A percentile compares a stretch with the other conserved stretches of the same genome.
phyloP scores from a whole-genome alignment of 2,888 invertebrate genomes.

The Tipula vernalis region DNA sequence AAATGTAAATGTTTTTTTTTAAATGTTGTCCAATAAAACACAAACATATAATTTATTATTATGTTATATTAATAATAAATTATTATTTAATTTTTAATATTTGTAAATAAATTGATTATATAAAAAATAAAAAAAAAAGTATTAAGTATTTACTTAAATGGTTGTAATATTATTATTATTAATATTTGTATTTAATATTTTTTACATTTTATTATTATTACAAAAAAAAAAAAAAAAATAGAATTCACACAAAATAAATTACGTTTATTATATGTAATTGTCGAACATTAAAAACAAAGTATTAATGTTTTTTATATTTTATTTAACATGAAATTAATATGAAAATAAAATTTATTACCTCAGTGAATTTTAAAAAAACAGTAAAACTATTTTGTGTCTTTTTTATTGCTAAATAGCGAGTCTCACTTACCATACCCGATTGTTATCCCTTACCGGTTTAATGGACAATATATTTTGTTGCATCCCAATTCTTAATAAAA shows the following conservation, averaged over 20 bases:
- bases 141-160: background rate
- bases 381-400: background rate
- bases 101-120: background rate
- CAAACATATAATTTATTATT: background rate
- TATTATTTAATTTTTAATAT: background rate
- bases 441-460: no score
- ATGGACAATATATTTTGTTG: no score
- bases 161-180: background rate
- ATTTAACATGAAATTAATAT: background rate
- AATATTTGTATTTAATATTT: conserved; percentile 4
- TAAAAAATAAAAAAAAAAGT: background rate
- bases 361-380: background rate
- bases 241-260: background rate
- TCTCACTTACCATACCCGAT: no score
- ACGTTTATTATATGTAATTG: background rate
- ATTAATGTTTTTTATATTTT: background rate
- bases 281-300: background rate
- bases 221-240: background rate
- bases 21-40: background rate
- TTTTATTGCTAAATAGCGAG: background rate
- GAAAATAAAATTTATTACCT: background rate
- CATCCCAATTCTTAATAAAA: no score
- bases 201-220: background rate
- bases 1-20: background rate
- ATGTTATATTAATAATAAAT: background rate